Evolutionary conservation across 2,113 vertebrate species (phyloP), one percentile per base, ranked within the genome.

Genomic region (Callochromis pleurospilus): DNA sequence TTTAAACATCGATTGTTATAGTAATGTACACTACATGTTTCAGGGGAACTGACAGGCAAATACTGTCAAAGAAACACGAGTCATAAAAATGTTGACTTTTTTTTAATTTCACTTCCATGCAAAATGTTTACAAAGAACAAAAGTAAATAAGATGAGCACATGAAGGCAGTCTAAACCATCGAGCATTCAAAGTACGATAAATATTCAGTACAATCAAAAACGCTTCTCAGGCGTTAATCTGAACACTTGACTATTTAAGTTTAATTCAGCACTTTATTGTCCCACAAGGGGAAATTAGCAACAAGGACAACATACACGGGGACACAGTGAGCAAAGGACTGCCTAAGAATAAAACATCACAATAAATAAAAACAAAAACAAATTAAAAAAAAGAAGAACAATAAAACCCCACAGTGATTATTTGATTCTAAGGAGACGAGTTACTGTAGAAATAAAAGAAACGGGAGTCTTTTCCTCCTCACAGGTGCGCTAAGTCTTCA

Each of bases 51-150:
- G 17, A n/a, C 1, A 21, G 56, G 29, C 56, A 65, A 1, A 55
- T 55, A 55, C 6, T 55, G 21, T 55, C 21, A 26, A 14, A 26
- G 54, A 55, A 55, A 0, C 54, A 3, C 0, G 12, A 55, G 54
- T 55, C 21, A 55, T 26, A 55, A 55, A 55, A 56, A 26, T 14
- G 11, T 55, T 55, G 53, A 7, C 53, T 7, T 24, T 24, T 21
- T 47, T 47, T 17, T 3, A 7, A 54, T 26, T 56, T 56, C 21
- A 56, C 54, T 56, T 56, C 1, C 21, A 26, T 56, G 3, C 12
- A 56, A 56, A 56, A 14, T 56, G 12, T 14, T 26, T 56, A 26
- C 54, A 55, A 24, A 54, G 51, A 54, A 55, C 21, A 14, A 56
- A 56, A 56, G 54, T 56, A 56, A 26, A 56, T 26, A 56, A 56